Evolutionary conservation across 2,888 invertebrate genomes (phyloP).

Genomic region (Drosophila birchii): DNA sequence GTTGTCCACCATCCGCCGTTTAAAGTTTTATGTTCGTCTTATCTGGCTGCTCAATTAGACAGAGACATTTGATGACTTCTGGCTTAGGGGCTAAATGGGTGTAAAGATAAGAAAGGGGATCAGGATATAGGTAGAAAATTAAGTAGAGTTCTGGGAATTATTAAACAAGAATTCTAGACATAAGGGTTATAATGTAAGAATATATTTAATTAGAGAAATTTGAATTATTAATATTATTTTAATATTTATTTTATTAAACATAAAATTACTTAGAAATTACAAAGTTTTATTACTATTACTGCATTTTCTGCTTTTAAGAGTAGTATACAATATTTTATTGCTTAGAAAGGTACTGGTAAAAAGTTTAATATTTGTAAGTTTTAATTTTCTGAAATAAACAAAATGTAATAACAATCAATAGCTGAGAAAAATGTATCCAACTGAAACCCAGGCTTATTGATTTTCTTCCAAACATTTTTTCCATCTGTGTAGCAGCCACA

Average conservation of each 20-base stretch:
- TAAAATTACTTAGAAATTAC: too few relatives aligned
- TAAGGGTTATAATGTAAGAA: neutral
- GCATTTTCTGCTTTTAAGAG: too few relatives aligned
- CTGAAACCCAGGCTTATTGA: neutral
- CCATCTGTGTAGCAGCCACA: slow-evolving; percentile 8
- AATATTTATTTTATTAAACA: neutral
- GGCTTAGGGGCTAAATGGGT: neutral
- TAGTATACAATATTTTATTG: too few relatives aligned
- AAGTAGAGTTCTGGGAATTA: neutral
- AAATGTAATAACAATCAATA: neutral
- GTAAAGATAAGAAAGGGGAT: neutral
- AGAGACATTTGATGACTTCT: neutral
- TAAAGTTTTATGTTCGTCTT: slow-evolving; percentile 31
- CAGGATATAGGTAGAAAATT: neutral
- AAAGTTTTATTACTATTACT: too few relatives aligned
- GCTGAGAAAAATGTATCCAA: too few relatives aligned
- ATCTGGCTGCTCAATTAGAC: slow-evolving; percentile 40
- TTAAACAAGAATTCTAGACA: neutral
- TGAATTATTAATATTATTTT: neutral
- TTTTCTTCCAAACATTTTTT: neutral
- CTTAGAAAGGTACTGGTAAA: too few relatives aligned
- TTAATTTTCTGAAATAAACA: neutral
- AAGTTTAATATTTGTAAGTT: too few relatives aligned
- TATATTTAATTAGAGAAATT: neutral
- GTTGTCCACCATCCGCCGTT: slow-evolving; percentile 17